Conservation (phyloP, 2,888 invertebrate species). For the Macrosoma leucophasiata region DNA sequence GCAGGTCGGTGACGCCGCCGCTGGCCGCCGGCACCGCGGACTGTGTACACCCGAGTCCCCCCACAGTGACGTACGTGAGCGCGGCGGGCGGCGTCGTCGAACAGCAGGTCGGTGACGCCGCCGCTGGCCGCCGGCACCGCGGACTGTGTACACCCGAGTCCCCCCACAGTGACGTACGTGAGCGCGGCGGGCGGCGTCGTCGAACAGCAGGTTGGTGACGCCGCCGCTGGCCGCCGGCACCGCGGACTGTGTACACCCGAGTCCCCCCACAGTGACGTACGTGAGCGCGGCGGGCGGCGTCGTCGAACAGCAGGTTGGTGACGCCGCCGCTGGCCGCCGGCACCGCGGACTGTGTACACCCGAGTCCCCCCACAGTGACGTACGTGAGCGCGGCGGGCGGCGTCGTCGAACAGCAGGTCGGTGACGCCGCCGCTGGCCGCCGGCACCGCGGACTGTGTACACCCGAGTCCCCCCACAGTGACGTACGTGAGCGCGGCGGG, state of each 20-base stretch:
- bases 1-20: too few species aligned
- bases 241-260: too few species aligned
- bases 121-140: slow-evolving; percentile 67
- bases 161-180: slow-evolving; percentile 68
- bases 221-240: slow-evolving; percentile 68
- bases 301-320: slow-evolving; percentile 75
- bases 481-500: slow-evolving; percentile 72
- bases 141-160: too few species aligned
- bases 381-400: slow-evolving; percentile 71
- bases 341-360: too few species aligned
- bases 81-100: slow-evolving; percentile 69
- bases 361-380: slow-evolving; percentile 41
- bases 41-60: slow-evolving; percentile 23
- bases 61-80: slow-evolving; percentile 71
- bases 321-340: slow-evolving; percentile 63
- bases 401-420: slow-evolving; percentile 74
- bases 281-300: slow-evolving; percentile 68
- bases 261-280: too few species aligned
- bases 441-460: slow-evolving; percentile 71
- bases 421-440: slow-evolving; percentile 66
- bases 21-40: slow-evolving; percentile 8
- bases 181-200: slow-evolving; percentile 68
- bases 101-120: slow-evolving; percentile 74
- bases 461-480: too few species aligned
- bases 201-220: slow-evolving; percentile 75